phyloP scores from a whole-genome alignment of 2,888 invertebrate species.

The Epistrophe eligans region DNA sequence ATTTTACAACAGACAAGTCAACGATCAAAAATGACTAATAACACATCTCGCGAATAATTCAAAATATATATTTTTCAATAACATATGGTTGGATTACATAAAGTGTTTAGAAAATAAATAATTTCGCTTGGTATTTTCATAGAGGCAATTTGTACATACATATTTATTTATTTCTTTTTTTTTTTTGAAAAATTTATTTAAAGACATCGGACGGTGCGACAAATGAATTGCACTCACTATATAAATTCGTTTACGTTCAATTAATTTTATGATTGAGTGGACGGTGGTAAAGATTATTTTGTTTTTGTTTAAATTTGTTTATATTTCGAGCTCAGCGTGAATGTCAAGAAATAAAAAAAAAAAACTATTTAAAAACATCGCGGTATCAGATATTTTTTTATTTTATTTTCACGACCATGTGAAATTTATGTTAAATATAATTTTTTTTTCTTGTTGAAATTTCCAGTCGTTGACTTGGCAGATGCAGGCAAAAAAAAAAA shows the following conservation, averaged over 20 bases:
- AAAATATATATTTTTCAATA: constrained; percentile 37
- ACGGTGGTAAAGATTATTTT: constrained; percentile 17
- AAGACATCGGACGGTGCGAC: constrained; percentile 44
- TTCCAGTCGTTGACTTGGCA: constrained; percentile 15
- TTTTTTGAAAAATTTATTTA: constrained; percentile 28
- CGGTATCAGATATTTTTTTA: not conserved
- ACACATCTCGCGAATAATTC: constrained; percentile 23
- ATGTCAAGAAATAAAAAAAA: constrained; percentile 29
- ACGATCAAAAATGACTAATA: constrained; percentile 60
- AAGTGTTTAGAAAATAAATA: constrained; percentile 63
- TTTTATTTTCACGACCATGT: constrained; percentile 24
- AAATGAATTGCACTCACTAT: constrained; percentile 64
- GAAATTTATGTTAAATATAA: not conserved
- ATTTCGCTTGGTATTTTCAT: constrained; percentile 36
- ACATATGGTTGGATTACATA: constrained; percentile 59
- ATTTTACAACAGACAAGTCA: constrained; percentile 36
- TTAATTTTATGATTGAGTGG: constrained; percentile 68
- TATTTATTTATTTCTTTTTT: not conserved
- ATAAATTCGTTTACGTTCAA: constrained; percentile 68
- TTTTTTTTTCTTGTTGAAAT: constrained; percentile 4
- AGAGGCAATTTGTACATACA: constrained; percentile 31
- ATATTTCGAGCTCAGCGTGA: constrained; percentile 21
- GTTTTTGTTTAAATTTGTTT: constrained; percentile 44
- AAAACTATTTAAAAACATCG: constrained; percentile 15
- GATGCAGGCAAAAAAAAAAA: not conserved